Conservation (phyloP, 2,888 invertebrate species). For the Pimpla rufipes region DNA sequence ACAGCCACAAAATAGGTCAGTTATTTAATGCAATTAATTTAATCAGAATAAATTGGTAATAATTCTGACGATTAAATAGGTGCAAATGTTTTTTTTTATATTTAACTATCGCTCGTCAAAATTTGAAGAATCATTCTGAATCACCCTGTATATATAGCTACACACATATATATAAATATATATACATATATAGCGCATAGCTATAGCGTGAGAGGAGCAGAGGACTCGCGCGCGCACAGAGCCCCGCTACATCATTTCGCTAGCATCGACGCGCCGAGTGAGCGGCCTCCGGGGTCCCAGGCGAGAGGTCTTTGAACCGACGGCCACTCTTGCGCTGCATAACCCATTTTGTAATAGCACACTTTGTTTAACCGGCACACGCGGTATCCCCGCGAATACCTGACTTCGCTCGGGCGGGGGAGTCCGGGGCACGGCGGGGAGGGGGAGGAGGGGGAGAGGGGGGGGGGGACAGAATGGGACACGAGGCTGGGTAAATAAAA, state of each 20-base stretch:
- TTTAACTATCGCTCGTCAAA: too few relatives aligned
- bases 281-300: conserved; percentile 74
- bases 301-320: conserved; percentile 81
- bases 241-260: conserved; percentile 82
- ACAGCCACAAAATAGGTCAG: too few relatives aligned
- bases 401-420: conserved; percentile 1
- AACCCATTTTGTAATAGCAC: conserved; percentile 85
- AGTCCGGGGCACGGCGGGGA: too few relatives aligned
- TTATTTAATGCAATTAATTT: too few relatives aligned
- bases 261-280: conserved; percentile 71
- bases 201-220: conserved; percentile 27
- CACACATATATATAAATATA: not conserved
- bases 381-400: conserved; percentile 79
- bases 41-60: too few relatives aligned
- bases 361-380: conserved; percentile 83
- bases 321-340: conserved; percentile 83
- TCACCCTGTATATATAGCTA: too few relatives aligned
- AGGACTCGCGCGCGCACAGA: conserved; percentile 70
- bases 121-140: too few relatives aligned
- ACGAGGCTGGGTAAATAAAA: conserved; percentile 29
- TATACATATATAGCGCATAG: not conserved
- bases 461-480: conserved; percentile 11
- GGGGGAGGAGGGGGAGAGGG: not conserved
- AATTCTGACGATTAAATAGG: too few relatives aligned
- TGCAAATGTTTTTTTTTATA: too few relatives aligned